A percentile compares a stretch with the other conserved stretches of the same genome.
Conservation (phyloP, 2,797 vertebrate species). For the Helicolenus hilgendorfi region DNA sequence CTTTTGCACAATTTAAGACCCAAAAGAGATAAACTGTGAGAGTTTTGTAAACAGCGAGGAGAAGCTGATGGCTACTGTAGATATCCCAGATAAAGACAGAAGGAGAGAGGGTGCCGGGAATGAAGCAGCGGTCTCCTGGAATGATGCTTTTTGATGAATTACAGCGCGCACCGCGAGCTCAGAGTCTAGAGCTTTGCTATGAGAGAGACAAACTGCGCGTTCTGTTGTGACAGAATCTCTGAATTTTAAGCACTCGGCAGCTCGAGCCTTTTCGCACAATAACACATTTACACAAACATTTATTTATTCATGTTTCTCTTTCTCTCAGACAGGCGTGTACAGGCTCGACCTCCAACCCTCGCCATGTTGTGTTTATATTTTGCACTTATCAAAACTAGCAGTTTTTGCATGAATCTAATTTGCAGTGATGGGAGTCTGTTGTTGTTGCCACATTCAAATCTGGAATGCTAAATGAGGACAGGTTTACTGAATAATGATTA, state of each 20-base stretch:
- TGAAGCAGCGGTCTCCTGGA: slow-evolving; percentile 54
- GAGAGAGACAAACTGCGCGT: slow-evolving; percentile 44
- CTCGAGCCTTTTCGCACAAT: slow-evolving; percentile 24
- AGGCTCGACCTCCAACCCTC: slow-evolving; percentile 47
- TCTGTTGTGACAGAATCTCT: slow-evolving; percentile 68
- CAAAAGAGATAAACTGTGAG: slow-evolving; percentile 76
- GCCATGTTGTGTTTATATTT: slow-evolving; percentile 53
- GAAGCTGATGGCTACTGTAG: slow-evolving; percentile 73
- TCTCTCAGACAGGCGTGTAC: slow-evolving; percentile 33
- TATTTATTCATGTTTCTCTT: slow-evolving; percentile 76
- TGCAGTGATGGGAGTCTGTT: slow-evolving; percentile 46
- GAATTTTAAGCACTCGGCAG: slow-evolving; percentile 61
- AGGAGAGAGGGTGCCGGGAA: slow-evolving; percentile 34
- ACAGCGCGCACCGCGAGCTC: slow-evolving; percentile 32
- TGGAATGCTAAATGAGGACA: slow-evolving; percentile 38
- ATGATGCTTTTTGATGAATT: slow-evolving; percentile 79
- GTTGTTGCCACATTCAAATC: slow-evolving; percentile 21
- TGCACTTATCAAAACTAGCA: slow-evolving; percentile 51
- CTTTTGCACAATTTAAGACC: slow-evolving; percentile 81
- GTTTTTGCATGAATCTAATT: slow-evolving; percentile 68
- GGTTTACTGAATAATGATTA: slow-evolving; percentile 46
- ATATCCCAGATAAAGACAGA: slow-evolving; percentile 74
- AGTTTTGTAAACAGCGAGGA: slow-evolving; percentile 78
- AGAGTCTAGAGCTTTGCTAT: slow-evolving; percentile 35
- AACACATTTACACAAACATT: slow-evolving; percentile 61